These are phyloP conservation scores for Aphelocoma californica DNA, from an alignment of 2,797 vertebrate genomes.

Conservation along the genomic window DNA sequence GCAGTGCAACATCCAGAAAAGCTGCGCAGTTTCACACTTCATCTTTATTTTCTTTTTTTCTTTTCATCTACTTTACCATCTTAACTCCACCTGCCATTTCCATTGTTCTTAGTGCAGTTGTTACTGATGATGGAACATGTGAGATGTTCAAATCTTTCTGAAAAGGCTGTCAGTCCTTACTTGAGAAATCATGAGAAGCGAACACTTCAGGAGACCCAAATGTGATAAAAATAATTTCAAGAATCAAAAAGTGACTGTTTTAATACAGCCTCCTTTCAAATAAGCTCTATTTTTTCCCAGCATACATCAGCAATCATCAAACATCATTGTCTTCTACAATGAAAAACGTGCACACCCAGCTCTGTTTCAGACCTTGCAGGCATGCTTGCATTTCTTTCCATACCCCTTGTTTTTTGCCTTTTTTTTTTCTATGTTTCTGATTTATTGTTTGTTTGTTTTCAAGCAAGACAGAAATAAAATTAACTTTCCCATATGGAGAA, in stretches of 20 bases:
- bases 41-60: not conserved
- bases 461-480: conserved; percentile 53
- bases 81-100: not conserved
- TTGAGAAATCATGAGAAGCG: not conserved
- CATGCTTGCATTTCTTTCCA: not conserved
- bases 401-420: not conserved
- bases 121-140: not conserved
- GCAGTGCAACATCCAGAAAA: not conserved
- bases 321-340: not conserved
- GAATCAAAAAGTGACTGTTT: not conserved
- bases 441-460: conserved; percentile 64
- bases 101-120: not conserved
- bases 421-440: not conserved
- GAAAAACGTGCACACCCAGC: not conserved
- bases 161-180: not conserved
- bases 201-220: not conserved
- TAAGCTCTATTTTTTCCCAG: not conserved
- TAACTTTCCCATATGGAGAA: conserved; percentile 64
- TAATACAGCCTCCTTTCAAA: not conserved
- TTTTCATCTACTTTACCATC: not conserved
- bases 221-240: conserved; percentile 31
- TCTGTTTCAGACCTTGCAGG: not conserved
- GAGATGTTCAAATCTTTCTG: not conserved
- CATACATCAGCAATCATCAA: not conserved
- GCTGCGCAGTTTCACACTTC: not conserved